These are phyloP conservation scores for Piaya cayana DNA, from an alignment of 2,113 vertebrate genomes.

Conservation along the genomic window DNA sequence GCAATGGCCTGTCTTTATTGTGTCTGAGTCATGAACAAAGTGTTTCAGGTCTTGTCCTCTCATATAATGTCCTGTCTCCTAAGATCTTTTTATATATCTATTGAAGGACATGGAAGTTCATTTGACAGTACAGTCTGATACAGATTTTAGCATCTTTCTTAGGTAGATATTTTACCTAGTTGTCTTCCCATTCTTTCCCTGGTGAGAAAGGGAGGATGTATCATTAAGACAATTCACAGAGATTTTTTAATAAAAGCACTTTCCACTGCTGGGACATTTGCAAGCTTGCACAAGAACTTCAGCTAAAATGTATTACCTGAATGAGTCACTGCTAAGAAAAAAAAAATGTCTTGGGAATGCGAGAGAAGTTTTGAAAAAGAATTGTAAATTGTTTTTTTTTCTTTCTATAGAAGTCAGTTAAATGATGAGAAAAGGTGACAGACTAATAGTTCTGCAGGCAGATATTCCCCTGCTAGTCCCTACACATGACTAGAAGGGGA, in stretches of 20 bases:
- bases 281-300: conserved; percentile 49
- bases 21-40: not conserved
- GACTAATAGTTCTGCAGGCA: not conserved
- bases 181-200: not conserved
- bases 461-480: not conserved
- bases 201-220: conserved; percentile 14
- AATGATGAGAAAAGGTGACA: not conserved
- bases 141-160: not conserved
- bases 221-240: conserved; percentile 29
- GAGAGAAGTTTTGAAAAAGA: not conserved
- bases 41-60: not conserved
- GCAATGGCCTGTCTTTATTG: not conserved
- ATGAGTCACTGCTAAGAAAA: not conserved
- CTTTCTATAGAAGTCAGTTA: not conserved
- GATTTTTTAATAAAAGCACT: conserved; percentile 51
- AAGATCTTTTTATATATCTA: conserved; percentile 4
- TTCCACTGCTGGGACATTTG: conserved; percentile 51
- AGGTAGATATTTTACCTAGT: not conserved
- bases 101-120: conserved; percentile 7
- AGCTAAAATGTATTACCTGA: conserved; percentile 42
- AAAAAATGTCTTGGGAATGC: not conserved
- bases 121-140: conserved; percentile 14
- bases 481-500: not conserved
- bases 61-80: conserved; percentile 6
- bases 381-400: not conserved